phyloP scores from a whole-genome alignment of 2,888 invertebrate genomes.

The Drosophila flavopinicola region DNA sequence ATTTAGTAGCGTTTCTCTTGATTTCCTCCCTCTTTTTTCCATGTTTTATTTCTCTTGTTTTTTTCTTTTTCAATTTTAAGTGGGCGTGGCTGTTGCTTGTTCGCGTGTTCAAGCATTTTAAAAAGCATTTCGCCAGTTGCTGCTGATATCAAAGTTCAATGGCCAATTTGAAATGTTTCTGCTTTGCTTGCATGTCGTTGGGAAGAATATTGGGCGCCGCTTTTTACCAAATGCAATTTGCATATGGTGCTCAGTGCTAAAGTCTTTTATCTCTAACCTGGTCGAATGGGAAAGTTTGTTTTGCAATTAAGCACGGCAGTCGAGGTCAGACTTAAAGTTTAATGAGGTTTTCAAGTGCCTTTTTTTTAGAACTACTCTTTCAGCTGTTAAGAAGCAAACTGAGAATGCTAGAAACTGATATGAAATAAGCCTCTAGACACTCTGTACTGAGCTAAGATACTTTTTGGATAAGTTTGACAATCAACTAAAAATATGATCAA shows the following conservation, averaged over 20 bases:
- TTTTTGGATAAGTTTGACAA: too few species aligned
- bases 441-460: too few species aligned
- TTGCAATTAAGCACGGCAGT: background rate
- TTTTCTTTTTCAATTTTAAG: conserved; percentile 30
- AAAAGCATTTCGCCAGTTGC: conserved; percentile 39
- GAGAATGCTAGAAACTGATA: too few species aligned
- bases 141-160: conserved; percentile 71
- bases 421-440: too few species aligned
- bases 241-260: conserved; percentile 6
- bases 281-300: conserved; percentile 8
- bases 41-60: conserved; percentile 15
- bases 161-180: conserved; percentile 62
- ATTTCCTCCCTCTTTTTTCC: background rate
- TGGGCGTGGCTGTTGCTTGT: conserved; percentile 50
- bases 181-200: conserved; percentile 39
- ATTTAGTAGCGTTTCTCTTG: background rate
- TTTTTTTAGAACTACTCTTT: too few species aligned
- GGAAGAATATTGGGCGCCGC: conserved; percentile 53
- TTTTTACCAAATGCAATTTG: conserved; percentile 23
- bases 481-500: too few species aligned
- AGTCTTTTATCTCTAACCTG: too few species aligned
- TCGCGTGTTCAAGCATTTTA: conserved; percentile 68
- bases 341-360: too few species aligned
- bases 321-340: background rate
- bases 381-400: too few species aligned